A percentile compares a stretch with the other conserved stretches of the same genome.
Conservation (phyloP, 2,797 vertebrate genomes). For the Gambelia wislizenii region DNA sequence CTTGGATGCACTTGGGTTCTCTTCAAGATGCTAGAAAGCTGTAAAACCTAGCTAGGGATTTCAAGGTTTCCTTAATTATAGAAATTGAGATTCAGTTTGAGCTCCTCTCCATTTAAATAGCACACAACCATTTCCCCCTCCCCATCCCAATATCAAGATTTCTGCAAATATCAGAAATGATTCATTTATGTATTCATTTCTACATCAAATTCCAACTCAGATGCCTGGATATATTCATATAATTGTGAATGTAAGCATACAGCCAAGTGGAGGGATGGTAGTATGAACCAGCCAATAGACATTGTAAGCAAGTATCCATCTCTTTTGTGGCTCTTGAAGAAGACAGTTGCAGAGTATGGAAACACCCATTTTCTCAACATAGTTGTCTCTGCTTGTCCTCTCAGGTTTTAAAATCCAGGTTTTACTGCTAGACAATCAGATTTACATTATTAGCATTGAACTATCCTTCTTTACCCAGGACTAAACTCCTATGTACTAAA, state of each 20-base stretch:
- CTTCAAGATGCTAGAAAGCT: slow-evolving; percentile 3
- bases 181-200: neutral
- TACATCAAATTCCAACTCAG: neutral
- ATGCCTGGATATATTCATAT: neutral
- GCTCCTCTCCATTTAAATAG: neutral
- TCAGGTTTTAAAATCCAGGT: neutral
- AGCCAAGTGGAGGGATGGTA: neutral
- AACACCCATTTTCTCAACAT: neutral
- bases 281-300: neutral
- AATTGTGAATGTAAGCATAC: neutral
- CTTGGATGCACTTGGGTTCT: neutral
- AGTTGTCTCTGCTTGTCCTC: neutral
- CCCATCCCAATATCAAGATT: neutral
- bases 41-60: neutral
- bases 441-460: neutral
- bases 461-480: too few relatives aligned
- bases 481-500: too few relatives aligned
- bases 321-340: neutral
- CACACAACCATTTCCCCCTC: neutral
- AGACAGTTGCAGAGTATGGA: neutral
- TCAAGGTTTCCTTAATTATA: neutral
- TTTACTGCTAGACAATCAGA: neutral
- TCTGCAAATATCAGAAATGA: neutral
- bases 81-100: neutral
- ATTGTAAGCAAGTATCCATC: neutral